Conservation (phyloP, 1,140 invertebrate genomes). For the Globodera rostochiensis region DNA sequence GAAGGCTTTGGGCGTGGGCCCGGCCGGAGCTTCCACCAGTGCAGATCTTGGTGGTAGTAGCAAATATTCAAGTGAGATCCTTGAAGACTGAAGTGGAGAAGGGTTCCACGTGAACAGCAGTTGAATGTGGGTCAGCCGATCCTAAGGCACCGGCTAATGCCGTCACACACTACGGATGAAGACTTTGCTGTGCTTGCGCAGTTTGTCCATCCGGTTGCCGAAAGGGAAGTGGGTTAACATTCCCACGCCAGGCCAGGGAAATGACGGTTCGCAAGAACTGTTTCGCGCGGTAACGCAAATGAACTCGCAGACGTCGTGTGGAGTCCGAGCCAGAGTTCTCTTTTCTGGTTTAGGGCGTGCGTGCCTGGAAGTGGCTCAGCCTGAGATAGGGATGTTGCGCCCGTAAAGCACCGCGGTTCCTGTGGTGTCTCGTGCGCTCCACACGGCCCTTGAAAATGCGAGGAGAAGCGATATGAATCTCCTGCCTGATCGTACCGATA, state of each 20-base stretch:
- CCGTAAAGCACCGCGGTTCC: constrained; percentile 25
- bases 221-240: constrained; percentile 71
- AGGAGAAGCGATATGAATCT: constrained; percentile 61
- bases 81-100: constrained; percentile 85
- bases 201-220: constrained; percentile 48
- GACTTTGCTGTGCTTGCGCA: too few species aligned
- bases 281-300: constrained; percentile 72
- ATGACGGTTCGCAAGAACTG: constrained; percentile 32
- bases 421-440: constrained; percentile 22
- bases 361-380: constrained; percentile 68
- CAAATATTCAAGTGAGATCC: constrained; percentile 82
- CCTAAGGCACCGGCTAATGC: constrained; percentile 69
- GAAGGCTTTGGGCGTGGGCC: constrained; percentile 77
- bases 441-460: constrained; percentile 30
- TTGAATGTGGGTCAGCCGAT: constrained; percentile 82
- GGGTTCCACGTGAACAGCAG: constrained; percentile 83
- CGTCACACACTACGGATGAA: constrained; percentile 44
- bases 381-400: constrained; percentile 66
- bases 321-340: constrained; percentile 31
- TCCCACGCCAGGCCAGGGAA: constrained; percentile 67
- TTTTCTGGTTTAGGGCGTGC: constrained; percentile 28
- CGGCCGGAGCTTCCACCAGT: constrained; percentile 78
- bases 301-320: constrained; percentile 64
- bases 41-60: constrained; percentile 85
- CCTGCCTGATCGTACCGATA: constrained; percentile 75